phyloP scores from a whole-genome alignment of 2,888 invertebrate genomes.

The Frankliniella fusca region DNA sequence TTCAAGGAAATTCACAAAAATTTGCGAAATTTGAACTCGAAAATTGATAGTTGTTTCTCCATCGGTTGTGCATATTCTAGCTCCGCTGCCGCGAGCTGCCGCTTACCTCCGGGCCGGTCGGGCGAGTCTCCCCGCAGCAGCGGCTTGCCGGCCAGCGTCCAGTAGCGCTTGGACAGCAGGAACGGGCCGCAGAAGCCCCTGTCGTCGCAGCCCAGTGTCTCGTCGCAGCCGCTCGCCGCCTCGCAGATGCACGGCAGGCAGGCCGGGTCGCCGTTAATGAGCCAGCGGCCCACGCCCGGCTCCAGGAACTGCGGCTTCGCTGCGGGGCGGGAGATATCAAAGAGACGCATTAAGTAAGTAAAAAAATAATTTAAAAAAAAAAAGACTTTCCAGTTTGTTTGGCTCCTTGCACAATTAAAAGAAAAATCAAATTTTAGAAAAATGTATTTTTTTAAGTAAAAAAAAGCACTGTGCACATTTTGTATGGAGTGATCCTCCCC shows the following conservation, averaged over 20 bases:
- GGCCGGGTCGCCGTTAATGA: constrained; percentile 51
- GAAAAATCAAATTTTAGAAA: too few species aligned
- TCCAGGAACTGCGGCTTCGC: constrained; percentile 4
- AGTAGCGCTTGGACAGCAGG: constrained; percentile 44
- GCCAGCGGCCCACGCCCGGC: constrained; percentile 7
- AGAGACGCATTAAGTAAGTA: neutral
- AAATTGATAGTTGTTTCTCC: too few species aligned
- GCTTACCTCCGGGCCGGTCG: constrained; percentile 39
- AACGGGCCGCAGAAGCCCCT: constrained; percentile 43
- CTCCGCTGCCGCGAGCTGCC: too few species aligned
- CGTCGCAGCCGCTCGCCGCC: constrained; percentile 54
- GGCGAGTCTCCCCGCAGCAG: constrained; percentile 39
- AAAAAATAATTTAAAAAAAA: too few species aligned
- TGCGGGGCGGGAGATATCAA: neutral
- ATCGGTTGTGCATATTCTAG: too few species aligned
- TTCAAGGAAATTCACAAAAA: too few species aligned
- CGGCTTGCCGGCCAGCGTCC: constrained; percentile 43
- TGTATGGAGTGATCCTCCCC: too few species aligned
- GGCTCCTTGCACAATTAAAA: too few species aligned
- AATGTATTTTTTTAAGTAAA: too few species aligned
- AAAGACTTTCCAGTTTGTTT: too few species aligned
- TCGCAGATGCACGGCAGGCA: constrained; percentile 58
- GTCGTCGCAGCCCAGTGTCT: constrained; percentile 49
- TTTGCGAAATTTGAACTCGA: too few species aligned
- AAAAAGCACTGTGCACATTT: too few species aligned